These are phyloP conservation scores for Liopterus haemorrhoidalis DNA, from an alignment of 2,888 invertebrate species.

Conservation along the genomic window DNA sequence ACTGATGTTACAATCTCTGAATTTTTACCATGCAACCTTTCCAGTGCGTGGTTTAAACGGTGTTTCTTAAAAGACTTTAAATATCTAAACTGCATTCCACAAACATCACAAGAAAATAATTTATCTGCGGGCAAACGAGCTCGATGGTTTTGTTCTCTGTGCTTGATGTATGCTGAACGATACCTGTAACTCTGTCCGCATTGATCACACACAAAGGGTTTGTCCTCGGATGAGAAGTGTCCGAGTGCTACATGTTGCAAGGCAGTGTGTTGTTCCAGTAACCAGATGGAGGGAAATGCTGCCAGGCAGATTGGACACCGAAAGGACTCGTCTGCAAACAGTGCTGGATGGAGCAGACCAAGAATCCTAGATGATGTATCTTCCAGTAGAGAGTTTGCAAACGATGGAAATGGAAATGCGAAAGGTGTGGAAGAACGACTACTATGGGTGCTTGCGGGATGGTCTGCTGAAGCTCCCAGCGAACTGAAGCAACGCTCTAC, in stretches of 20 bases:
- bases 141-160: slow-evolving; percentile 83
- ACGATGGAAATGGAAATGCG: slow-evolving; percentile 52
- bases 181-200: slow-evolving; percentile 87
- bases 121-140: slow-evolving; percentile 83
- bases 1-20: slow-evolving; percentile 33
- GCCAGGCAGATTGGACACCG: slow-evolving; percentile 80
- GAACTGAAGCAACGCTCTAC: slow-evolving; percentile 47
- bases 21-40: slow-evolving; percentile 68
- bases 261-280: slow-evolving; percentile 78
- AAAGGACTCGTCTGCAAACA: slow-evolving; percentile 43
- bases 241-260: slow-evolving; percentile 66
- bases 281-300: slow-evolving; percentile 81
- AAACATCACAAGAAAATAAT: slow-evolving; percentile 84
- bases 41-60: slow-evolving; percentile 78
- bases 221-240: slow-evolving; percentile 55
- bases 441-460: slow-evolving; percentile 42
- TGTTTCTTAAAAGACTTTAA: slow-evolving; percentile 87
- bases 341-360: slow-evolving; percentile 49
- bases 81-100: slow-evolving; percentile 83
- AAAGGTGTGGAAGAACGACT: slow-evolving; percentile 53
- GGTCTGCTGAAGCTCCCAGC: slow-evolving; percentile 42
- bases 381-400: slow-evolving; percentile 45
- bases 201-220: slow-evolving; percentile 86
- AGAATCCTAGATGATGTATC: slow-evolving; percentile 52
- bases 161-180: slow-evolving; percentile 76